Conservation (phyloP, 2,797 vertebrate genomes). For the Onychomys arenicola region DNA sequence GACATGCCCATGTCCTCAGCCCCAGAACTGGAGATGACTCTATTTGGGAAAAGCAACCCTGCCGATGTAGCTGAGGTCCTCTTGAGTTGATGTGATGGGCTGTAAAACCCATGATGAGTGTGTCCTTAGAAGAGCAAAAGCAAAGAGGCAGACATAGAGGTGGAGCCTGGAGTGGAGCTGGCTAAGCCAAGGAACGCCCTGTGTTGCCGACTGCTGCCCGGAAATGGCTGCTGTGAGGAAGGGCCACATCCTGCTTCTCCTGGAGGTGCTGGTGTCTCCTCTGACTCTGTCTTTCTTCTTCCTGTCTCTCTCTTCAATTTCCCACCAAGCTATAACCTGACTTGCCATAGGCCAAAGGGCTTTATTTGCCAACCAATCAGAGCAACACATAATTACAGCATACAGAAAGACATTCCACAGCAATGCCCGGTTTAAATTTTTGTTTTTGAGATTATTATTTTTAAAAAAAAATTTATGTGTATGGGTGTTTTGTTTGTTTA, state of each 20-base stretch:
- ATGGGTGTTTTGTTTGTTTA: neutral
- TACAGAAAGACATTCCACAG: too few species aligned
- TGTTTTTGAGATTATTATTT: neutral
- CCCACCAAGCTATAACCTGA: too few species aligned
- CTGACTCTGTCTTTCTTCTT: too few species aligned
- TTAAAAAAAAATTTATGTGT: neutral
- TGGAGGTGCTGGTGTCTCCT: too few species aligned
- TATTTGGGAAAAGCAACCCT: neutral
- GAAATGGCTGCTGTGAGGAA: neutral
- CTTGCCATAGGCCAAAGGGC: too few species aligned
- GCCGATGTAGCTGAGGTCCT: too few species aligned
- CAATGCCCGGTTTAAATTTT: neutral
- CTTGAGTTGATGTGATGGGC: neutral
- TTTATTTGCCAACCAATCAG: too few species aligned
- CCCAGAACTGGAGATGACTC: neutral
- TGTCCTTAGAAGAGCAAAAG: neutral
- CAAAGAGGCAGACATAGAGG: neutral
- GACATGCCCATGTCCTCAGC: fast-evolving
- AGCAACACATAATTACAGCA: too few species aligned
- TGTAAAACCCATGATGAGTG: neutral
- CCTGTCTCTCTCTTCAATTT: too few species aligned
- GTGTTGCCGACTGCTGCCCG: neutral
- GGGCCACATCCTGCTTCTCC: too few species aligned
- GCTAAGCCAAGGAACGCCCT: neutral
- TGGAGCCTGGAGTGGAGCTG: fast-evolving